Evolutionary conservation across 1,140 invertebrate genomes (phyloP), one percentile per base, ranked within the genome.

Genomic region (Drosophila virilis): DNA sequence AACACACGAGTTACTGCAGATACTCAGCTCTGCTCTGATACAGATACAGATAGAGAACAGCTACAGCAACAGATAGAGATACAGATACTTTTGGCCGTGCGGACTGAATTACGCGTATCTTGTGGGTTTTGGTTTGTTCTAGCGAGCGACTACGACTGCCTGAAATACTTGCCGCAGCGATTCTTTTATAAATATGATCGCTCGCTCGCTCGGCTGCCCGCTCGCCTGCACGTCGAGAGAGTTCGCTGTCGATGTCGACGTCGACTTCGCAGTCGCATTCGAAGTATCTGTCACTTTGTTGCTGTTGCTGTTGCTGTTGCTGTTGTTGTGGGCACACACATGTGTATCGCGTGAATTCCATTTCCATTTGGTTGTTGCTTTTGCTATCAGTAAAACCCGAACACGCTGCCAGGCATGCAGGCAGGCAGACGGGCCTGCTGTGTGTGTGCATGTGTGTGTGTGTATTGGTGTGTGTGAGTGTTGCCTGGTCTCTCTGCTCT

Each of bases 111-210:
- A 57, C 60, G 3, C 6, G 13, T n/a, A 35, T 35, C 15, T 33
- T 7, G 8, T 7, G 52, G 38, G 57, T 74, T 67, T 75, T 65
- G 76, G 65, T 70, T 80, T 73, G 80, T 90, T 89, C 84, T 89
- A 77, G 80, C 74, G 80, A 78, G 69, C 77, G 77, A 90, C 48
- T 89, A 80, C 83, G 84, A 90, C 85, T 88, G 84, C 84, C 89
- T 88, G 79, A 88, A 73, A 83, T 77, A 64, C 67, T 62, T 66
- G 61, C 74, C 62, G 77, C 71, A 52, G 73, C 80, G 84, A 84
- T 88, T 89, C 80, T 84, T 89, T 89, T 89, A 89, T 89, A 88
- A 88, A 88, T 88, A 84, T 78, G 85, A 84, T 84, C 78, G 78
- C 58, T 35, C n/a, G 52, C 37, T 50, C 51, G 57, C 48, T 37